These are phyloP conservation scores for Emys orbicularis DNA, from an alignment of 2,797 vertebrate genomes.

Conservation along the genomic window DNA sequence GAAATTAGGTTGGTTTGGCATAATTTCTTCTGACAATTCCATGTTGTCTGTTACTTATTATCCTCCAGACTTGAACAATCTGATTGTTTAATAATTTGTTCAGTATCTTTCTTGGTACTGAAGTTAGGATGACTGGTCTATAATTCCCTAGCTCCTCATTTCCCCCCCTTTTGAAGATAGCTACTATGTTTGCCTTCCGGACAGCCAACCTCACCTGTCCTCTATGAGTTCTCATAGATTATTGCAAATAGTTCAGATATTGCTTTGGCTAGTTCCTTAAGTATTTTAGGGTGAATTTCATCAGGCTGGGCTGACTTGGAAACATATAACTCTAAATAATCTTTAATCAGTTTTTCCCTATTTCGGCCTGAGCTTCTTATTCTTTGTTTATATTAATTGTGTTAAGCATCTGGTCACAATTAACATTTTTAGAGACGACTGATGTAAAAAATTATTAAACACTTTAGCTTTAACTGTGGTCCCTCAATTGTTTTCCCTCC, in stretches of 20 bases:
- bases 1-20: too few relatives aligned
- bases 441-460: too few relatives aligned
- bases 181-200: neutral
- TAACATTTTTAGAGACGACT: too few relatives aligned
- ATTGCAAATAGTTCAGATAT: neutral
- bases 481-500: too few relatives aligned
- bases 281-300: neutral
- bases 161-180: neutral
- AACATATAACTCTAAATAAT: neutral
- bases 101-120: neutral
- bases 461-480: too few relatives aligned
- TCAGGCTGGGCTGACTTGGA: neutral
- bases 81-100: neutral
- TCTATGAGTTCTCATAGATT: neutral
- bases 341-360: too few relatives aligned
- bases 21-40: too few relatives aligned
- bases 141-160: neutral
- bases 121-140: neutral
- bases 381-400: too few relatives aligned
- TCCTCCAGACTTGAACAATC: neutral
- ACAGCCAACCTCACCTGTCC: neutral
- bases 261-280: neutral
- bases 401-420: too few relatives aligned
- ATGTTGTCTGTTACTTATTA: neutral
- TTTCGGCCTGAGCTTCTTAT: too few relatives aligned